Evolutionary conservation across 2,888 invertebrate species (phyloP), one percentile per base, ranked within the genome.

Genomic region (Mesorhabditis spiculigera): DNA sequence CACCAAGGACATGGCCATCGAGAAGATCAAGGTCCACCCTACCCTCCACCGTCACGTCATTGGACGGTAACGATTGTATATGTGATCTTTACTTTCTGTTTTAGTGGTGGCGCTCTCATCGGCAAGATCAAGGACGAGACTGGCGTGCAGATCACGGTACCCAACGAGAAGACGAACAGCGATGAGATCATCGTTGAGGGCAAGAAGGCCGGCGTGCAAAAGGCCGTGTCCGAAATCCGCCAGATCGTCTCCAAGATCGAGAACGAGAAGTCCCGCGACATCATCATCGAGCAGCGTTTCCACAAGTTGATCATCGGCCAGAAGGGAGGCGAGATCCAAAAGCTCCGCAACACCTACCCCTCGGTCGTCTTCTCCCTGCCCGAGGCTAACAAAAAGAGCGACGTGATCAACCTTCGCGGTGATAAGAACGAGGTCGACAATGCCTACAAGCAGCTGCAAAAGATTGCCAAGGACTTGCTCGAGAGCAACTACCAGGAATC

Each of bases 1-100:
- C 85, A 90, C 86, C 68, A 78, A 83, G 72, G 78, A 85, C 73
- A 91, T 93, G 86, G 91, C 92, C 44, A 94, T 91, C 87, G 90
- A 91, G 71, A 93, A 93, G 85, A 90, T 95, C 83, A 90, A 90
- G 41, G 93, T 95, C 62, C 93, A 94, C 87, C 92, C 93, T 41
- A 92, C 92, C 87, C 92, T 92, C 87, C 95, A 94, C 88, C 94
- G 95, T 87, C 95, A 96, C 88, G 95, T 98, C 87, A 96, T 98
- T 87, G 97, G 97, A 77, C 95, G 94, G 87, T 65, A 4, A 16
- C 6, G 6, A 45, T 67, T 16, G 6, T 50, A 50, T 62, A n/a
- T 16, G 8, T 50, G 10, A 13, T 50, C 8, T n/a, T n/a, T 13
- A 50, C n/a, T n/a, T 50, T 50, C n/a, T 50, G n/a, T 13, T 50